Percentiles rank a stretch among this genome's conserved stretches.
phyloP scores from a whole-genome alignment of 2,113 vertebrate genomes.

The Gallinago undulata region DNA sequence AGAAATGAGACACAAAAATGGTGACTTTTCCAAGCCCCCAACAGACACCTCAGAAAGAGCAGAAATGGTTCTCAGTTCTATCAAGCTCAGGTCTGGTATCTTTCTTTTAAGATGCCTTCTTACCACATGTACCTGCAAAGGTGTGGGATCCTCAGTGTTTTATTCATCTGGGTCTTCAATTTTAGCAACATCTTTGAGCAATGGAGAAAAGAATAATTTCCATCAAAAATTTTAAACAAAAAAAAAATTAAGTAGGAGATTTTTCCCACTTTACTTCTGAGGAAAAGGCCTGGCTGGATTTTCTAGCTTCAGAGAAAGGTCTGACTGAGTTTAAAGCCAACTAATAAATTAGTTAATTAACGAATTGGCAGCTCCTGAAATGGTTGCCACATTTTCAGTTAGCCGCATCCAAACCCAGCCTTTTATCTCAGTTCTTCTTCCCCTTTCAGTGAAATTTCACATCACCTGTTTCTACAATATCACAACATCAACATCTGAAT shows the following conservation, averaged over 20 bases:
- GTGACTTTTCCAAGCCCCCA: background rate
- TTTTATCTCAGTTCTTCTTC: background rate
- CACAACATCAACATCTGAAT: background rate
- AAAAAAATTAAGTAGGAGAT: background rate
- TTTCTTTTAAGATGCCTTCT: background rate
- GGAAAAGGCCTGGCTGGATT: background rate
- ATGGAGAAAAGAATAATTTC: background rate
- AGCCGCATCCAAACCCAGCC: background rate
- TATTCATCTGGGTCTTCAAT: background rate
- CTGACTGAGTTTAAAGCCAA: conserved; percentile 18
- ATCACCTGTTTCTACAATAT: background rate
- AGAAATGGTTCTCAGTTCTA: background rate
- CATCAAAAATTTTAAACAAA: background rate
- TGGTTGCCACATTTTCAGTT: background rate
- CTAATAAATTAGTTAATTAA: conserved; percentile 21
- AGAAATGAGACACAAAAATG: background rate
- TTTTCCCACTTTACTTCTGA: background rate
- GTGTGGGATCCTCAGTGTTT: background rate
- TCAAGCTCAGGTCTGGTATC: background rate
- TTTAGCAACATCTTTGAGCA: background rate
- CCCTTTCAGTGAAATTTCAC: background rate
- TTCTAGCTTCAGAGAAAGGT: background rate
- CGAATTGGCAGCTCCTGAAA: conserved; percentile 6
- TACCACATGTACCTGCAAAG: background rate
- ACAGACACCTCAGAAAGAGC: background rate